Conservation (phyloP, 2,113 vertebrate species). For the Plectropomus leopardus region DNA sequence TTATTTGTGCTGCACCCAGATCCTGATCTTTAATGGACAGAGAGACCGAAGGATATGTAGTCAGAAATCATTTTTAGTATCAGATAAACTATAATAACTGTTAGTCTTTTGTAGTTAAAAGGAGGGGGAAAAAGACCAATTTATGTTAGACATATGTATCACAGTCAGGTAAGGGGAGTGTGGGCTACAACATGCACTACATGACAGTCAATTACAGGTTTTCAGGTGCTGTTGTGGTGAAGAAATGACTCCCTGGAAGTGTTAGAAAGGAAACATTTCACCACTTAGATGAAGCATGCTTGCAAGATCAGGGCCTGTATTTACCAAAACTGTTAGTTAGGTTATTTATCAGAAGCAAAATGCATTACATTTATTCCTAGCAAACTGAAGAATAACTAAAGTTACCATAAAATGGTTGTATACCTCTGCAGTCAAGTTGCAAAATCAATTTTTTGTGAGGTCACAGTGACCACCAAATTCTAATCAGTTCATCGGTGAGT, state of each 20-base stretch:
- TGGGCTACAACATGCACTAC: neutral
- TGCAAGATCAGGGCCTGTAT: neutral
- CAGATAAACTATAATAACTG: neutral
- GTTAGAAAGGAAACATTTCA: conserved; percentile 11
- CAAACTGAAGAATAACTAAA: neutral
- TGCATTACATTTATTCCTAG: neutral
- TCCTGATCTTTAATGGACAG: conserved; percentile 38
- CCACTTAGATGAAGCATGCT: neutral
- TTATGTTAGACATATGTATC: neutral
- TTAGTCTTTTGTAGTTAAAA: neutral
- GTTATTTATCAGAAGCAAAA: neutral
- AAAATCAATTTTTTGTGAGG: too few species aligned
- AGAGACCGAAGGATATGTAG: neutral
- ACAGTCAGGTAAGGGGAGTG: conserved; percentile 2
- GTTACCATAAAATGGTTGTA: too few species aligned
- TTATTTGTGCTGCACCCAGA: conserved; percentile 14
- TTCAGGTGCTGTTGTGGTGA: neutral
- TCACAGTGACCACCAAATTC: too few species aligned
- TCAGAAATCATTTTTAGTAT: neutral
- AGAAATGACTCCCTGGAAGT: neutral
- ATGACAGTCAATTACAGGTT: conserved; percentile 44
- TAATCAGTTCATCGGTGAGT: too few species aligned
- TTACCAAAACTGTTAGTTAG: neutral
- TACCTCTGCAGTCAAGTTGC: too few species aligned
- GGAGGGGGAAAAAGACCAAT: neutral